Evolutionary conservation across 2,888 invertebrate species (phyloP).

Genomic region (Elgonia sp.): DNA sequence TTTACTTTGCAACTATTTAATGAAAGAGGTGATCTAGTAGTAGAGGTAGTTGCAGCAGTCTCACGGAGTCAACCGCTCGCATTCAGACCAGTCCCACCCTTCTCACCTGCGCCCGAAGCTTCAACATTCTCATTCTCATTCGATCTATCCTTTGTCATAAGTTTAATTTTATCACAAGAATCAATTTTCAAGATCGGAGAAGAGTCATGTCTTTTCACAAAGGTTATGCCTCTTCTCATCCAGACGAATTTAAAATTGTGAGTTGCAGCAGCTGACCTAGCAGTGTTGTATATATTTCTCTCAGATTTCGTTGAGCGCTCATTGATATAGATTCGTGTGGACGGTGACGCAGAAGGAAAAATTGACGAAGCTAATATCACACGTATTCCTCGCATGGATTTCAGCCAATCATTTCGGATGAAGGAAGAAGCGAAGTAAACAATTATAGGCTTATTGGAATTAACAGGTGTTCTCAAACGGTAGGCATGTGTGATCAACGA

Average conservation of each 20-base stretch:
- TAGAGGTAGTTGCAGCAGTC: too few relatives aligned
- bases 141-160: too few relatives aligned
- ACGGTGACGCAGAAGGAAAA: background rate
- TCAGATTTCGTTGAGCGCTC: slow-evolving; percentile 7
- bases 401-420: background rate
- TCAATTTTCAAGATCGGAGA: background rate
- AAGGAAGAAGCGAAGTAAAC: background rate
- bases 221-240: background rate
- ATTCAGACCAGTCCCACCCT: too few relatives aligned
- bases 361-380: background rate
- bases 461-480: background rate
- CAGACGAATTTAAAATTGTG: slow-evolving; percentile 1
- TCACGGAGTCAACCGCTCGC: too few relatives aligned
- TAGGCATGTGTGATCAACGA: background rate
- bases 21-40: too few relatives aligned
- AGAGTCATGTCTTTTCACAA: background rate
- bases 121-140: too few relatives aligned
- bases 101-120: too few relatives aligned
- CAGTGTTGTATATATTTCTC: background rate
- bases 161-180: background rate
- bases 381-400: background rate
- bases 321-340: background rate
- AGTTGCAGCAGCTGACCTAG: background rate
- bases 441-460: background rate
- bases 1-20: too few relatives aligned